A percentile compares a stretch with the other conserved stretches of the same genome.
These are phyloP conservation scores for Pandemis heparana DNA, from an alignment of 2,888 invertebrate species.

Conservation along the genomic window DNA sequence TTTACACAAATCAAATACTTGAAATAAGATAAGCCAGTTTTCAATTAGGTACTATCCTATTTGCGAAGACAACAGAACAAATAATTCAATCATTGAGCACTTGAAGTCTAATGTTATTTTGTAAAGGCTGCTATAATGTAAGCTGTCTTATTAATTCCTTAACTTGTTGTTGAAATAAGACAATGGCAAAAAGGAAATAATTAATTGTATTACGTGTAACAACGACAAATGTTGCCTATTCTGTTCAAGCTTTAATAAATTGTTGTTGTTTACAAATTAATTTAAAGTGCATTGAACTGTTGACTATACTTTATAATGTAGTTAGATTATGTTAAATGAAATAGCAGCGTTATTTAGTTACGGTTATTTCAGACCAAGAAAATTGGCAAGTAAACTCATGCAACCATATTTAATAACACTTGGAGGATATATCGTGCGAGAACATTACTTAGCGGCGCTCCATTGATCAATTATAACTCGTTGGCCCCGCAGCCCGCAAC, in stretches of 20 bases:
- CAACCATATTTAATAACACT: no score
- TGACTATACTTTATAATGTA: no score
- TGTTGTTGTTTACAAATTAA: no score
- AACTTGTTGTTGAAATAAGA: background rate
- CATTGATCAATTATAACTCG: background rate
- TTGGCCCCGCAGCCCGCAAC: slow-evolving; percentile 4
- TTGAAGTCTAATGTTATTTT: background rate
- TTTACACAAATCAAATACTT: background rate
- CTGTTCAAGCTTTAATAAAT: background rate
- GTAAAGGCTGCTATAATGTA: background rate
- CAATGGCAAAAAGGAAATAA: background rate
- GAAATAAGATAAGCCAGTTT: slow-evolving; percentile 4
- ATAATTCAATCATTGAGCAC: slow-evolving; percentile 1
- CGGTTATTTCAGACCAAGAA: no score
- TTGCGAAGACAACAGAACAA: slow-evolving; percentile 1
- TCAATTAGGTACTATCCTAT: slow-evolving; percentile 8
- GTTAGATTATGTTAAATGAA: no score
- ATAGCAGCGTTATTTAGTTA: no score
- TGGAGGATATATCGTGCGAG: background rate
- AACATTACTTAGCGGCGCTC: background rate
- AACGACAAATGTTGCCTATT: background rate
- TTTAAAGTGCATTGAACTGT: no score
- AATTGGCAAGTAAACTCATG: no score
- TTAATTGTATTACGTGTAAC: background rate
- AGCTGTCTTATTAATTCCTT: background rate